Conservation (phyloP, 2,797 vertebrate species). For the Eupleurogrammus muticus region DNA sequence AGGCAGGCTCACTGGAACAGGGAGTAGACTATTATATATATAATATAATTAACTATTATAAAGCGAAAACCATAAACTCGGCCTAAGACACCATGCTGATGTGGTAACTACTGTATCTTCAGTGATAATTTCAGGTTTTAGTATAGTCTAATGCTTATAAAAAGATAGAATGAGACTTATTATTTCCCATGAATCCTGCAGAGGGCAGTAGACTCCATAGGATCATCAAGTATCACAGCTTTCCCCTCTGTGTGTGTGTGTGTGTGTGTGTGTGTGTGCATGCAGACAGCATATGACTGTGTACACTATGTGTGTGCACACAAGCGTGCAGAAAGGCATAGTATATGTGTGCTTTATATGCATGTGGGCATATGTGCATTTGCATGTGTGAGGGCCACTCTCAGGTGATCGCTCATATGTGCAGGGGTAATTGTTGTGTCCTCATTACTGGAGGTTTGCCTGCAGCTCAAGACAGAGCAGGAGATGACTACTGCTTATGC, state of each 20-base stretch:
- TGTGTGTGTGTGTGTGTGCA: constrained; percentile 5
- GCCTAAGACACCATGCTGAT: background rate
- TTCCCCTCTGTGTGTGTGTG: background rate
- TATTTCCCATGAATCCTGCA: constrained; percentile 54
- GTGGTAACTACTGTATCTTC: background rate
- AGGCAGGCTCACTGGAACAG: constrained; percentile 31
- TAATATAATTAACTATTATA: no score
- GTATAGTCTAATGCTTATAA: background rate
- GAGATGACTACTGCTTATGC: constrained; percentile 47
- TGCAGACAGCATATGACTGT: constrained; percentile 10
- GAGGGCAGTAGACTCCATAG: constrained; percentile 72
- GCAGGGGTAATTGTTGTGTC: constrained; percentile 53
- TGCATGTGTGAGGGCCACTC: constrained; percentile 39
- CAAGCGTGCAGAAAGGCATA: background rate
- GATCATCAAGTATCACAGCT: constrained; percentile 21
- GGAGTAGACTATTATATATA: no score
- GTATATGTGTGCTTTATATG: constrained; percentile 8
- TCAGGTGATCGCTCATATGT: constrained; percentile 58
- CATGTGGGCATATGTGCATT: constrained; percentile 4
- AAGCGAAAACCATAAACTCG: constrained; percentile 3
- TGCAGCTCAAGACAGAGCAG: constrained; percentile 56
- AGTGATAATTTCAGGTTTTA: constrained; percentile 5
- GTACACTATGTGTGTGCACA: constrained; percentile 28
- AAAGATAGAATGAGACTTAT: background rate
- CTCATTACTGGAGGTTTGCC: constrained; percentile 60